Evolutionary conservation across 2,113 vertebrate species (phyloP), one percentile per base, ranked within the genome.

Genomic region (Gopherus flavomarginatus): DNA sequence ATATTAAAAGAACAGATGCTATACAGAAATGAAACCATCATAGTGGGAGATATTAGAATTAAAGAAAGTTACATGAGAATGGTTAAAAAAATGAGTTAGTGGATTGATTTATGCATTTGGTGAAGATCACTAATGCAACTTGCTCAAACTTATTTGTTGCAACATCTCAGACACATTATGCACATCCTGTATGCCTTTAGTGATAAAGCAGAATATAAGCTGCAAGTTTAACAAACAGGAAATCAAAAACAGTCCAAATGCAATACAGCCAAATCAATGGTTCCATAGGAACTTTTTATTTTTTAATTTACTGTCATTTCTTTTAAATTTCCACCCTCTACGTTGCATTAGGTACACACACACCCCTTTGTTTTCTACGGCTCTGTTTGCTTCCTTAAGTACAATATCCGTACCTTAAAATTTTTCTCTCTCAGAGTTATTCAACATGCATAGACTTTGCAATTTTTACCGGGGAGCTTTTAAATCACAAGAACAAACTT

Each of bases 181-280:
- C 47, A 47, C 72, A 31, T 80, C 75, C 42, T 0, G 35, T 42
- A 82, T 24, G 89, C 90, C 92, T 90, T 24, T 38, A 29, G 83
- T 92, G 90, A 87, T 49, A 91, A 44, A 22, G n/a, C 84, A 72
- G 83, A 89, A 90, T 49, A 16, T 12, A 78, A 91, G 29, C 91
- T 35, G 91, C 93, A 91, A 92, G 93, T 93, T 72, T 93, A 80
- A 95, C 62, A 83, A 95, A 14, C 86, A 92, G 96, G 95, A 97
- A 97, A 96, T 93, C 95, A 94, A 21, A 89, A 3, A 13, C 2
- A 80, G 96, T 77, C 86, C 3, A 12, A 92, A 90, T 12, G 89
- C 92, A 86, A 87, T 1, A n/a, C 0, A 92, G 87, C 84, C 53
- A 27, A 87, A 90, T 2, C 72, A 95, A 94, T 93, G 27, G 6